Percentiles rank a stretch among this genome's conserved stretches.
These are phyloP conservation scores for Troides oblongomaculatus DNA, from an alignment of 2,888 invertebrate genomes.

Conservation along the genomic window DNA sequence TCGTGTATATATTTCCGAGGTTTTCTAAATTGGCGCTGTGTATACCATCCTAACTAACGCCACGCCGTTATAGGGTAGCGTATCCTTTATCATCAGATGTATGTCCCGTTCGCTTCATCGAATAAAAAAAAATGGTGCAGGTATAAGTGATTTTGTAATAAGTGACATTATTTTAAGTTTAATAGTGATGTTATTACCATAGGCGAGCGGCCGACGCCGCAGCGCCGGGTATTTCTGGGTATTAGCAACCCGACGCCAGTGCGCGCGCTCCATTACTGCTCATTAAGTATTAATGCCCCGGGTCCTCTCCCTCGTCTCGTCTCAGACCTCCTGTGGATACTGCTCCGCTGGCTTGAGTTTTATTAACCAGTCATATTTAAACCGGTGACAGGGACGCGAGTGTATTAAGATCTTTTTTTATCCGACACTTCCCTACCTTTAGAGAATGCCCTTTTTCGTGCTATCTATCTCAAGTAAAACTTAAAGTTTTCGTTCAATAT, in stretches of 20 bases:
- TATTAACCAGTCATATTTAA: conserved; percentile 29
- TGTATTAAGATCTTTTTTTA: conserved; percentile 22
- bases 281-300: conserved; percentile 60
- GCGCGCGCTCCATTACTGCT: conserved; percentile 58
- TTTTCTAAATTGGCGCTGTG: not conserved
- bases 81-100: too few relatives aligned
- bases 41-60: too few relatives aligned
- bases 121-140: not conserved
- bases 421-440: not conserved
- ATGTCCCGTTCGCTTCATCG: too few relatives aligned
- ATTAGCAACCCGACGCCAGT: conserved; percentile 33
- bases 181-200: conserved; percentile 21
- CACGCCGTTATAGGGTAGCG: too few relatives aligned
- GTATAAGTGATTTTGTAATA: not conserved
- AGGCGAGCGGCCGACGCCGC: conserved; percentile 7
- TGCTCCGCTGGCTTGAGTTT: conserved; percentile 16
- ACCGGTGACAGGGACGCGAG: conserved; percentile 21
- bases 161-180: conserved; percentile 15
- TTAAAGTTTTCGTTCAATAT: too few relatives aligned
- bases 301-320: conserved; percentile 29
- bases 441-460: not conserved
- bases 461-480: too few relatives aligned
- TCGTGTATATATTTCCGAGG: not conserved
- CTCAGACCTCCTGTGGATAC: conserved; percentile 28
- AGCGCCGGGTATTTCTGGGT: conserved; percentile 25